phyloP scores from a whole-genome alignment of 1,140 invertebrate genomes.

The Euglossa dilemma region DNA sequence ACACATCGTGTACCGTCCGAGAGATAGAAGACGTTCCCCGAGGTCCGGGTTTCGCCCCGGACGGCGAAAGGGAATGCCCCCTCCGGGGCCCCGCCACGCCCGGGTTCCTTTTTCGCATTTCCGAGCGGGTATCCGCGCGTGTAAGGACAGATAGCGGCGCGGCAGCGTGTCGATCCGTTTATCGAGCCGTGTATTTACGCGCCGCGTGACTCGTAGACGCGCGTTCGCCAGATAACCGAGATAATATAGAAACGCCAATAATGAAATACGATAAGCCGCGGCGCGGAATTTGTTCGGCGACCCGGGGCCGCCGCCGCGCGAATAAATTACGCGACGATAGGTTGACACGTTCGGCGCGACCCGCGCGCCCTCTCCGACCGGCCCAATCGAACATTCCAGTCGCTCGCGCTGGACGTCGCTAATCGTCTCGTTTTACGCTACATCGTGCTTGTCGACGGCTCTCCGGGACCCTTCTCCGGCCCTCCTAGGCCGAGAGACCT shows the following conservation, averaged over 20 bases:
- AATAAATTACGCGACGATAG: constrained; percentile 48
- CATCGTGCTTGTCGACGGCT: constrained; percentile 34
- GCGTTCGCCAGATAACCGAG: constrained; percentile 46
- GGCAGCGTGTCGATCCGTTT: constrained; percentile 59
- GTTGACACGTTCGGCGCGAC: neutral
- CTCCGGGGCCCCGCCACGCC: neutral
- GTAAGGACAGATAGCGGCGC: constrained; percentile 42
- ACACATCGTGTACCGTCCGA: constrained; percentile 28
- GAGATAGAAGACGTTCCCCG: constrained; percentile 41
- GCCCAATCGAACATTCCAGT: constrained; percentile 35
- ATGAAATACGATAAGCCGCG: constrained; percentile 57
- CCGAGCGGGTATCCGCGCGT: neutral
- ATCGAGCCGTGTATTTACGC: constrained; percentile 60
- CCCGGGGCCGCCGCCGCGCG: neutral
- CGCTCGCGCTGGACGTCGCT: constrained; percentile 23
- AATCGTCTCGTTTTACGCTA: constrained; percentile 55
- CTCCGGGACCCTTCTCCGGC: neutral
- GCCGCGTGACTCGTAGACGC: constrained; percentile 49
- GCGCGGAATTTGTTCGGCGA: constrained; percentile 45
- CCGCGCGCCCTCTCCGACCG: constrained; percentile 26
- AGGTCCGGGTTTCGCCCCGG: neutral
- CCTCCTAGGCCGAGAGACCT: neutral
- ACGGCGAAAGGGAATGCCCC: constrained; percentile 10
- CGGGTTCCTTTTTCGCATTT: constrained; percentile 18
- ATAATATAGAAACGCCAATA: constrained; percentile 61